Base-by-base conservation (phyloP, 1,140 invertebrate species). In the Dendroctonus valens region DNA sequence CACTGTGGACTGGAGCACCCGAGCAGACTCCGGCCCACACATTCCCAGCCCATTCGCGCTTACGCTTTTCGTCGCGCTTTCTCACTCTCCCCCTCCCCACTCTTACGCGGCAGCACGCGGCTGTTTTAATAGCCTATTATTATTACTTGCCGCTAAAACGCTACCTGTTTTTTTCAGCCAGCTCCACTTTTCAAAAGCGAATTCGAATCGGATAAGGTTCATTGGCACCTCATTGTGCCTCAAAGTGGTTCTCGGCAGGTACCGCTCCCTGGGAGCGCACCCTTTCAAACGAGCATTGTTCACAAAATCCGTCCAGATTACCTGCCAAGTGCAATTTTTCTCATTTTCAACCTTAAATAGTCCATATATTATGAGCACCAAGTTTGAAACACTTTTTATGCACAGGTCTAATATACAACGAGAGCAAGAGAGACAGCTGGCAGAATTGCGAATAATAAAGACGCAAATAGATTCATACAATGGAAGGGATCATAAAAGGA, bases 11-110 rank as follows among this genome's bases (percentile, higher is more conserved):
- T 76, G 74, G 75, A 75, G 73, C 74, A 72, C 70, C 71, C 74
- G 75, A 76, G 76, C 74, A 74, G 72, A 73, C 74, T 74, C 72
- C 73, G 68, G 69, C 75, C 74, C 75, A 77, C 75, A 77, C 75
- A 75, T 76, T 67, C 74, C 76, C 77, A 73, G 74, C 74, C 77
- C 76, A 76, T 77, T 75, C 71, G 71, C 75, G 61, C 50, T 75
- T 71, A 69, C 71, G 59, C 70, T 68, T 70, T 63, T 64, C 63
- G 60, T 67, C 65, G 65, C 65, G 65, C 65, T 67, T 67, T 61
- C 73, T 72, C 71, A 58, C 71, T 69, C 72, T 54, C 67, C 64
- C 66, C 64, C 69, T 67, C 71, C 65, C 67, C 69, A 68, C 62
- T 62, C 40, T 55, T 59, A 50, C 64, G 59, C 51, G 65, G 46